These are phyloP conservation scores for Psittacula cyanocephala DNA, from an alignment of 2,113 vertebrate species.

Conservation along the genomic window DNA sequence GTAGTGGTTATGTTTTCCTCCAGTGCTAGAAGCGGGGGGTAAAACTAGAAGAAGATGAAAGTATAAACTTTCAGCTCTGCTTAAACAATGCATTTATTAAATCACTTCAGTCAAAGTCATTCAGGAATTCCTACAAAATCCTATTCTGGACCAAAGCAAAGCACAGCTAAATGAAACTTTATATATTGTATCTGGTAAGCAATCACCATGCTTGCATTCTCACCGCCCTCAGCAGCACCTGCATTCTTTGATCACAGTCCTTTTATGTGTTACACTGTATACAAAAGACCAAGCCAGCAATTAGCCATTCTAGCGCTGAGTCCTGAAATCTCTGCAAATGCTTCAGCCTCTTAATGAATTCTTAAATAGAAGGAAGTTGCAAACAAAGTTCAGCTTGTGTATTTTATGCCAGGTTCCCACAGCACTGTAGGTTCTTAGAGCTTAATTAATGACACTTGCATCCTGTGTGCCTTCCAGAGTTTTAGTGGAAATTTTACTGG, in stretches of 20 bases:
- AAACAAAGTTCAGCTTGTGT: constrained; percentile 60
- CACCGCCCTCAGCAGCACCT: constrained; percentile 57
- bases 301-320: constrained; percentile 55
- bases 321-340: constrained; percentile 28
- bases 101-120: background rate
- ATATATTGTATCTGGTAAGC: constrained; percentile 41
- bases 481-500: constrained; percentile 65
- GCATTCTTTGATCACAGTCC: constrained; percentile 67
- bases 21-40: background rate
- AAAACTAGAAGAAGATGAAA: background rate
- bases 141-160: background rate
- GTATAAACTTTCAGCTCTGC: background rate
- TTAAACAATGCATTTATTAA: constrained; percentile 10
- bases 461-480: constrained; percentile 63
- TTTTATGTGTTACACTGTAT: constrained; percentile 42
- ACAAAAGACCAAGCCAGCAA: constrained; percentile 61
- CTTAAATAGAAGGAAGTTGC: constrained; percentile 60
- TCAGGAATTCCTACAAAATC: background rate
- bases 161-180: background rate
- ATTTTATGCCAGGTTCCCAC: constrained; percentile 72
- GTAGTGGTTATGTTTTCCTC: background rate
- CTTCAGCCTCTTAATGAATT: constrained; percentile 57
- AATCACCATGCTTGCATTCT: constrained; percentile 20
- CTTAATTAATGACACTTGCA: constrained; percentile 74
- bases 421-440: constrained; percentile 73